A percentile compares a stretch with the other conserved stretches of the same genome.
These are phyloP conservation scores for Antheraea pernyi DNA, from an alignment of 1,140 invertebrate genomes.

Conservation along the genomic window DNA sequence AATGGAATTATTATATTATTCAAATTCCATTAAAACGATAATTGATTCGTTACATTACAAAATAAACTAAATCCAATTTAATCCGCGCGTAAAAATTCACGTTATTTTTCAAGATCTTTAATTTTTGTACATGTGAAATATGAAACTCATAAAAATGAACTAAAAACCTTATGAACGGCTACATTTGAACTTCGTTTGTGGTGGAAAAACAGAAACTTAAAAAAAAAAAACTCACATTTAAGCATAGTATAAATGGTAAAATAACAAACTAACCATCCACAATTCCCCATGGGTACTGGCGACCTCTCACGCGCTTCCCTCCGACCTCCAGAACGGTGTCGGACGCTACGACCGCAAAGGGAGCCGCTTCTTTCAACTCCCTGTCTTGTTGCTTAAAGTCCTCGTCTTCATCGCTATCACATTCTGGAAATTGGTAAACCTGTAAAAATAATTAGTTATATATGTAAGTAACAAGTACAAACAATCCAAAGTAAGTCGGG, in stretches of 20 bases:
- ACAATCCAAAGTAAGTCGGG: no score
- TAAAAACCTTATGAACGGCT: no score
- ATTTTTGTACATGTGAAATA: no score
- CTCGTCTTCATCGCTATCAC: constrained; percentile 96
- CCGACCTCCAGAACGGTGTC: constrained; percentile 96
- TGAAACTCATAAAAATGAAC: no score
- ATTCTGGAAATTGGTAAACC: constrained; percentile 97
- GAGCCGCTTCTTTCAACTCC: constrained; percentile 93
- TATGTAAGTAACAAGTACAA: constrained; percentile 7
- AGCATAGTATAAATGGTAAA: constrained; percentile 2
- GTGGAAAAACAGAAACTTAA: no score
- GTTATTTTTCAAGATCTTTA: no score
- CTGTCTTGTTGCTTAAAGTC: constrained; percentile 95
- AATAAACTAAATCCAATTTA: no score
- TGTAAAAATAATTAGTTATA: constrained; percentile 21
- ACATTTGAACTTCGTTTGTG: no score
- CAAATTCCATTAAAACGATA: no score
- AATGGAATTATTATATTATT: no score
- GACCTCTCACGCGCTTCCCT: constrained; percentile 92
- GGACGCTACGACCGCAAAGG: constrained; percentile 98
- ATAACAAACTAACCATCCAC: constrained; percentile 87
- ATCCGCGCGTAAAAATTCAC: no score
- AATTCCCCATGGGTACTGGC: constrained; percentile 98
- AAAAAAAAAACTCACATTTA: not conserved
- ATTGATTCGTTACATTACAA: no score